phyloP scores from a whole-genome alignment of 1,140 invertebrate genomes.

The Hesperophylax magnus region DNA sequence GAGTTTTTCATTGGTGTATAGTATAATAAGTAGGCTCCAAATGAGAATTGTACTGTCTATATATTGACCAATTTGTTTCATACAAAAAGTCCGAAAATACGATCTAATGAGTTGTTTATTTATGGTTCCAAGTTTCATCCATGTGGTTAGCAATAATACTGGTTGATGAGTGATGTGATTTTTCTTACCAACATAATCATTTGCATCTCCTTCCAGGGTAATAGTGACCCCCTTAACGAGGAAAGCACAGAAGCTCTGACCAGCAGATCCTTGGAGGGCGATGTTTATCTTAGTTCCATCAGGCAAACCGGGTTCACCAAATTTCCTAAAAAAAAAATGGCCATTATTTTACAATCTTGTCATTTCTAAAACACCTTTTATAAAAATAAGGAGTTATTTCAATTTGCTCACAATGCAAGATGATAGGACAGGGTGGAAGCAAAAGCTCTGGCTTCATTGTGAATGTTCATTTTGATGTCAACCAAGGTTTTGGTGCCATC shows the following conservation, averaged over 20 bases:
- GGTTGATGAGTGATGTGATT: background rate
- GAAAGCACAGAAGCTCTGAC: conserved; percentile 99
- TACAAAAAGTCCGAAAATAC: too few relatives aligned
- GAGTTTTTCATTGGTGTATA: too few relatives aligned
- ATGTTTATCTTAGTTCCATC: conserved; percentile 88
- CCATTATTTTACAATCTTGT: background rate
- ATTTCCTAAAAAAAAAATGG: conserved; percentile 76
- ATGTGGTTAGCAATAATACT: background rate
- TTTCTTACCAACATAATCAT: conserved; percentile 93
- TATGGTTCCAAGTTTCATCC: background rate
- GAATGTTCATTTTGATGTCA: conserved; percentile 85
- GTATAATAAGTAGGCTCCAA: too few relatives aligned
- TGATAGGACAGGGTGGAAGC: conserved; percentile 95
- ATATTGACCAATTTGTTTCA: too few relatives aligned
- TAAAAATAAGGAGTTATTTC: background rate
- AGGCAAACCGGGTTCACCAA: conserved; percentile 90
- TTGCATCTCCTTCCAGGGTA: conserved; percentile 96
- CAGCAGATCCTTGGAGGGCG: conserved; percentile 92
- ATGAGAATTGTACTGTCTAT: too few relatives aligned
- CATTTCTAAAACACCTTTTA: background rate
- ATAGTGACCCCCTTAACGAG: conserved; percentile 91
- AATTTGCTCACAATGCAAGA: conserved; percentile 86
- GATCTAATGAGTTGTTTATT: too few relatives aligned
- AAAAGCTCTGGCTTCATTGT: conserved; percentile 94
- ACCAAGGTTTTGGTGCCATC: conserved; percentile 79